A percentile compares a stretch with the other conserved stretches of the same genome.
Conservation (phyloP, 2,888 invertebrate species). For the Crossocerus cetratus region DNA sequence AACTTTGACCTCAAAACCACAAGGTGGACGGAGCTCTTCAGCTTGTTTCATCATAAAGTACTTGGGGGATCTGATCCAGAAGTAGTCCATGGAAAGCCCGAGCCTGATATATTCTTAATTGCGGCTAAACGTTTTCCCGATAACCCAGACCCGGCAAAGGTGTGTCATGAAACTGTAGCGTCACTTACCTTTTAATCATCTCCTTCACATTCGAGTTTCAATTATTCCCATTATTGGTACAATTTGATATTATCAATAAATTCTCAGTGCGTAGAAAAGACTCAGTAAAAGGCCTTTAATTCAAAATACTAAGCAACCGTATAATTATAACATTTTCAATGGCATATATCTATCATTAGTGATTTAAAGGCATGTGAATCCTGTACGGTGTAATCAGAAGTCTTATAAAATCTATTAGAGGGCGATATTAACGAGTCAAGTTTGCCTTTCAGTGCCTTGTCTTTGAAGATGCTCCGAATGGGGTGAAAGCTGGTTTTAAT, state of each 20-base stretch:
- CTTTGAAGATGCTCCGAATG: constrained; percentile 84
- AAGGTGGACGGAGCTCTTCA: constrained; percentile 78
- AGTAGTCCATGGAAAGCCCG: constrained; percentile 83
- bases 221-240: too few species aligned
- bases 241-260: too few species aligned
- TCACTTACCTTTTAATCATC: too few species aligned
- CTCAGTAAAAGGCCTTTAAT: too few species aligned
- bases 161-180: constrained; percentile 38
- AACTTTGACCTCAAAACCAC: constrained; percentile 80
- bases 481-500: constrained; percentile 80
- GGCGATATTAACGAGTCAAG: background rate
- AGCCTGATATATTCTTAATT: constrained; percentile 83
- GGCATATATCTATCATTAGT: too few species aligned
- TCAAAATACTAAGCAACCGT: too few species aligned
- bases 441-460: constrained; percentile 78
- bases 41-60: constrained; percentile 80
- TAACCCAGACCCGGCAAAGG: constrained; percentile 74
- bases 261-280: too few species aligned
- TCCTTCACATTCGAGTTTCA: too few species aligned
- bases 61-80: constrained; percentile 82
- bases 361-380: too few species aligned
- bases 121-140: constrained; percentile 81
- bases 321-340: too few species aligned
- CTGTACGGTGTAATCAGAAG: background rate
- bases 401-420: background rate